phyloP scores from a whole-genome alignment of 2,797 vertebrate species.

The Epinephelus coioides region DNA sequence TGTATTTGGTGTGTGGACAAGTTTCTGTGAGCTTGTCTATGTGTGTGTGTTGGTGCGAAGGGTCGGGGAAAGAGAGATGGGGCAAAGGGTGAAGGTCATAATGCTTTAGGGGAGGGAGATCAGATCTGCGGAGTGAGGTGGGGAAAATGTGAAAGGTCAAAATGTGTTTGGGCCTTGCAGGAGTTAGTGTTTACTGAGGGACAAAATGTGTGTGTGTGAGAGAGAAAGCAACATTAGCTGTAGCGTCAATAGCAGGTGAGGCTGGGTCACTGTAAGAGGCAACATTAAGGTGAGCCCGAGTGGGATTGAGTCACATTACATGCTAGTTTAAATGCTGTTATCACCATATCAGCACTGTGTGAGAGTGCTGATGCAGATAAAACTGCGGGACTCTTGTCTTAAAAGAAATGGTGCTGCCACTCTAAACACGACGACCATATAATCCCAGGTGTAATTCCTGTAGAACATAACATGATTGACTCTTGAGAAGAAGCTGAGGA shows the following conservation, averaged over 20 bases:
- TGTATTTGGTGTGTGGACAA: conserved; percentile 24
- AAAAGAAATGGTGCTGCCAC: conserved; percentile 43
- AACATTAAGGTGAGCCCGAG: conserved; percentile 48
- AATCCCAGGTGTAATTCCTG: conserved; percentile 51
- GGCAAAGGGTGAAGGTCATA: conserved; percentile 75
- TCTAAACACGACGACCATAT: conserved; percentile 26
- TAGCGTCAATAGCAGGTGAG: conserved; percentile 44
- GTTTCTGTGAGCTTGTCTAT: conserved; percentile 30
- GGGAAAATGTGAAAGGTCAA: conserved; percentile 77
- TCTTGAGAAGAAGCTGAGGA: conserved; percentile 54
- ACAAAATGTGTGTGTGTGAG: conserved; percentile 20
- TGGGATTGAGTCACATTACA: conserved; percentile 48
- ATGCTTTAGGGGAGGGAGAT: conserved; percentile 76
- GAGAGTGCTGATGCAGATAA: conserved; percentile 56
- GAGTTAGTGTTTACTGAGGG: conserved; percentile 44
- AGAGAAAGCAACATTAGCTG: conserved; percentile 25
- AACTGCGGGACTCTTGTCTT: conserved; percentile 34
- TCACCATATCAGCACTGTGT: conserved; percentile 52
- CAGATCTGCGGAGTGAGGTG: conserved; percentile 58
- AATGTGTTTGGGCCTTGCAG: conserved; percentile 62
- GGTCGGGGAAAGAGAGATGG: conserved; percentile 57
- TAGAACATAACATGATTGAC: conserved; percentile 46
- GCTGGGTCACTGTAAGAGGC: conserved; percentile 57
- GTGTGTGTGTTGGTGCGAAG: conserved; percentile 16
- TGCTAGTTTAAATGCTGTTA: conserved; percentile 45